Evolutionary conservation across 2,797 vertebrate genomes (phyloP), one percentile per base, ranked within the genome.

Genomic region (Ctenopoma multispine): DNA sequence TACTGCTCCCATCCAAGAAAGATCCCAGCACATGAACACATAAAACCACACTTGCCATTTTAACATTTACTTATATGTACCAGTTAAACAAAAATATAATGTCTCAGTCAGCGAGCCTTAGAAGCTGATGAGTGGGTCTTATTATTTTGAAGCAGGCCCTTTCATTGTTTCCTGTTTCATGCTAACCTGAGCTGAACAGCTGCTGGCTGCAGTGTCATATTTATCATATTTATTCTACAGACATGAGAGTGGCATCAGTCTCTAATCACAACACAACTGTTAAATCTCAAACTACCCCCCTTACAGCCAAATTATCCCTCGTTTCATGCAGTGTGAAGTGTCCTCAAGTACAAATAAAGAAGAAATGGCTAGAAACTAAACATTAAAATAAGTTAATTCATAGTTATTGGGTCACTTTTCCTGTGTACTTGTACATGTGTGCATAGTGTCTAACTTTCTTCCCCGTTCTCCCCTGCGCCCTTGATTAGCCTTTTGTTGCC

Each of bases 401-500:
- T 73, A 83, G 47, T 80, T 80, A 81, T 63, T 1, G 4, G 75
- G 44, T 67, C 34, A 3, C 34, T 77, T 59, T 71, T 18, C 14
- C 24, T 71, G 55, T 63, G 67, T 63, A 13, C 53, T 56, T 47
- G 64, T 55, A 55, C 29, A 13, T 64, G 18, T 58, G n/a, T 67
- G 11, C 41, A 23, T n/a, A 44, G 15, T 43, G 48, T 91, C 87
- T 98, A 99, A 90, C 94, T 96, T 71, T 99, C 97, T 9, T 98
- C 97, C 14, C 96, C 95, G 0, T 98, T 99, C 87, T 98, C 97
- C 0, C 95, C 97, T 0, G 94, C 94, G 36, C 96, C 96, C 76
- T 95, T 98, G 90, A 99, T 98, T 72, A 99, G 92, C 62, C 97
- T 95, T 88, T 99, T 99, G 92, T 98, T 96, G 82, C 98, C 98